phyloP scores from a whole-genome alignment of 1,140 invertebrate species.

The Ptiloglossa arizonensis region DNA sequence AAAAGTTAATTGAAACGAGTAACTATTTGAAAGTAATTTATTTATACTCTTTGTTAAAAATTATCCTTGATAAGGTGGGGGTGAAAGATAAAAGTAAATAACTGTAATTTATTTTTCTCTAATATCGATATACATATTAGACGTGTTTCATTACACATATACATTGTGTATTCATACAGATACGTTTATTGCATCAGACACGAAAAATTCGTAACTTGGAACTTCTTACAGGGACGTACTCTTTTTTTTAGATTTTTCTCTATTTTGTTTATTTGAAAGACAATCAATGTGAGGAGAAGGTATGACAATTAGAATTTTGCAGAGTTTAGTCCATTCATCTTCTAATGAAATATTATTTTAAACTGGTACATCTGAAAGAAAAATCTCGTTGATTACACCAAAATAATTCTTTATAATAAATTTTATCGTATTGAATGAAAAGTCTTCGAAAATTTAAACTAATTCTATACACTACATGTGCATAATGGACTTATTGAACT shows the following conservation, averaged over 20 bases:
- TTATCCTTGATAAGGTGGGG: neutral
- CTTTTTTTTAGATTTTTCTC: neutral
- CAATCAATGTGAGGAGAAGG: slow-evolving; percentile 16
- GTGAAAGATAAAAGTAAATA: slow-evolving; percentile 28
- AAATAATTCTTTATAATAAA: too few species aligned
- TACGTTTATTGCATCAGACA: slow-evolving; percentile 48
- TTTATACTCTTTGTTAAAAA: slow-evolving; percentile 13
- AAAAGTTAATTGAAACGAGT: neutral
- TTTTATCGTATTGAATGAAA: too few species aligned
- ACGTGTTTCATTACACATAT: too few species aligned
- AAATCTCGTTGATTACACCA: neutral
- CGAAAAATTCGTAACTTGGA: slow-evolving; percentile 30
- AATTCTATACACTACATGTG: too few species aligned
- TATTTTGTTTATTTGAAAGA: neutral
- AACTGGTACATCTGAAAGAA: slow-evolving; percentile 42
- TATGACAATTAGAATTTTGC: slow-evolving; percentile 21
- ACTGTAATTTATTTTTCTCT: slow-evolving; percentile 20
- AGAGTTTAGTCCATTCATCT: slow-evolving; percentile 11
- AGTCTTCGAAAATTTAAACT: too few species aligned
- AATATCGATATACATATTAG: slow-evolving; percentile 38
- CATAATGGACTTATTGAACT: too few species aligned
- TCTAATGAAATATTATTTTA: slow-evolving; percentile 15
- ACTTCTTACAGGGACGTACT: neutral
- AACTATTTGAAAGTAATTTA: neutral
- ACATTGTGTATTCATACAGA: neutral